A percentile compares a stretch with the other conserved stretches of the same genome.
phyloP scores from a whole-genome alignment of 2,797 vertebrate species.

The Eupleurogrammus muticus region DNA sequence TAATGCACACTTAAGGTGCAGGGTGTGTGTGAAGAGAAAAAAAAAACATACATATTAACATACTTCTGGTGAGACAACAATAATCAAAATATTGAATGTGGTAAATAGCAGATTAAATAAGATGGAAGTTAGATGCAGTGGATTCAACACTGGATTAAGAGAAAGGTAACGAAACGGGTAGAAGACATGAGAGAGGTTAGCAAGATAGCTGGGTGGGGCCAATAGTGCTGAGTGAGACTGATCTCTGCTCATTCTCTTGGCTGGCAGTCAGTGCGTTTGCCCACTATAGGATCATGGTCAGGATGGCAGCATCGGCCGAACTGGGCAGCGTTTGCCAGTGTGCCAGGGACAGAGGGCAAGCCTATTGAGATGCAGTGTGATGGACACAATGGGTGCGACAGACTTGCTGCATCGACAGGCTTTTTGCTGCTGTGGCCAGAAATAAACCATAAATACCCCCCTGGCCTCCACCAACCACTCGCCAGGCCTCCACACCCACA shows the following conservation, averaged over 20 bases:
- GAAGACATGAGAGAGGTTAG: constrained; percentile 45
- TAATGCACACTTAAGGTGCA: too few species aligned
- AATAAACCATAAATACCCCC: constrained; percentile 89
- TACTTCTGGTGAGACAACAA: not conserved
- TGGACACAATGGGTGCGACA: constrained; percentile 85
- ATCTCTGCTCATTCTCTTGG: constrained; percentile 80
- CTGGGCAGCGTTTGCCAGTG: constrained; percentile 77
- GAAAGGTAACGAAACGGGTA: constrained; percentile 48
- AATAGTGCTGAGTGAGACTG: constrained; percentile 80
- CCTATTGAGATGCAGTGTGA: constrained; percentile 88
- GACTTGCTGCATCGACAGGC: constrained; percentile 89
- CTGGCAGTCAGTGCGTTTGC: constrained; percentile 67
- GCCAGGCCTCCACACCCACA: constrained; percentile 76
- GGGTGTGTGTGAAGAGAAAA: too few species aligned
- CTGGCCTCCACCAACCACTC: constrained; percentile 67
- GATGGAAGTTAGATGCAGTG: constrained; percentile 11
- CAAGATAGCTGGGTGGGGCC: constrained; percentile 60
- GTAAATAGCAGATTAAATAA: not conserved
- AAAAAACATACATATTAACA: too few species aligned
- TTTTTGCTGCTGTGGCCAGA: constrained; percentile 90
- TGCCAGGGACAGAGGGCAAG: constrained; percentile 72
- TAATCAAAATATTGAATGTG: not conserved
- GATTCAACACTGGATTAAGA: constrained; percentile 24
- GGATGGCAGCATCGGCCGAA: constrained; percentile 79
- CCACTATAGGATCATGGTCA: constrained; percentile 67